Evolutionary conservation across 2,888 invertebrate species (phyloP), one percentile per base, ranked within the genome.

Genomic region (Sesamia inferens): DNA sequence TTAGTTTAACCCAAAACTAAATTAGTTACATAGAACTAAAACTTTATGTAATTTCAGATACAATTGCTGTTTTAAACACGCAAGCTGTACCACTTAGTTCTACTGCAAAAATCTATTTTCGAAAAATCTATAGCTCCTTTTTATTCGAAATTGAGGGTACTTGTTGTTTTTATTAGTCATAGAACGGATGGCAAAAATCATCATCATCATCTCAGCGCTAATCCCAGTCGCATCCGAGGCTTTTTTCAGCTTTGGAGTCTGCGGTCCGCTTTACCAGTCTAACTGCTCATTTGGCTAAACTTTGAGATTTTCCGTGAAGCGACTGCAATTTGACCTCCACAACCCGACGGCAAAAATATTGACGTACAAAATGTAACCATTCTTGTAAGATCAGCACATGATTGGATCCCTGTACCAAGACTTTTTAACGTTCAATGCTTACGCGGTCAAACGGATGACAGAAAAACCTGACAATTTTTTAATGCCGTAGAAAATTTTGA

Each of bases 1-100:
- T 76, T 72, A 80, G 73, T 80, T 82, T 76, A 71, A 82, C 77
- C 83, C 76, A 71, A 31, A 81, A 83, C 76, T 75, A 80, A 78
- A 85, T 85, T 84, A 75, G 61, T 83, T 85, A 82, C 61, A 63
- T 67, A 24, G 62, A 71, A 58, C 67, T 74, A 78, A 57, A 74
- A 67, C 66, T 78, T 84, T 61, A 42, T 57, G 74, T 75, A 70
- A 75, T 77, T 78, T 65, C 51, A 72, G 48, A 54, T 42, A 77
- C 31, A 68, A 72, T 67, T 72, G 51, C 13, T 31, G 57, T 48
- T 71, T 68, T 11, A 59, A 58, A 64, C 61, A 70, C 58, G 31
- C 71, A 16, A 55, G 39, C 5, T 65, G 10, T 31, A 48, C 7
- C 7, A 39, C 24, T 31, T 66, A 22, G 51, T 64, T 44, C 57